Evolutionary conservation across 2,113 vertebrate genomes (phyloP).

Genomic region (Desmodus rotundus): DNA sequence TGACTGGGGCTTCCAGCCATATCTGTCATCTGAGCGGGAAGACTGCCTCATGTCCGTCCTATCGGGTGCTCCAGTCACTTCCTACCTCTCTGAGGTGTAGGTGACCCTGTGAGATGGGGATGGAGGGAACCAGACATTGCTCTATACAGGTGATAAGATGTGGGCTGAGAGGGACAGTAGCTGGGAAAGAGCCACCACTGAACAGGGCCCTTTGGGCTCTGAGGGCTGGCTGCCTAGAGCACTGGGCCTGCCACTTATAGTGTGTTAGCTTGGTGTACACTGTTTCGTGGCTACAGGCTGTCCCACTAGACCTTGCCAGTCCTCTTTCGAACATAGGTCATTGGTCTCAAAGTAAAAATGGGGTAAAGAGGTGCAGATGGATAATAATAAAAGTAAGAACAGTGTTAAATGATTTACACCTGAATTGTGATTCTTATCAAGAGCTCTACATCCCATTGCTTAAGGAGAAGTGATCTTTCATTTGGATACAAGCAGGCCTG

Average conservation of each 20-base stretch:
- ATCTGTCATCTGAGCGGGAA: neutral
- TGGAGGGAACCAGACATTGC: neutral
- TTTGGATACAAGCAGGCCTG: neutral
- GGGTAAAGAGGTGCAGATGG: neutral
- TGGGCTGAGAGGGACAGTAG: neutral
- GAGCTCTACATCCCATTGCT: neutral
- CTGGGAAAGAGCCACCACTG: neutral
- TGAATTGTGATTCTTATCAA: neutral
- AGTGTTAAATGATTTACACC: neutral
- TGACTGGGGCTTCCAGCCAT: neutral
- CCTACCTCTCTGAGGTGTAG: neutral
- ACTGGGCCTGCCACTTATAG: neutral
- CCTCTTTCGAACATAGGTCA: neutral
- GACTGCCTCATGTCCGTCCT: neutral
- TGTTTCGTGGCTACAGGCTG: no score
- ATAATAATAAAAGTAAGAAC: neutral
- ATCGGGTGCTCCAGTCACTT: neutral
- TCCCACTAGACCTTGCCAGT: neutral
- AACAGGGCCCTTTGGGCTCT: neutral
- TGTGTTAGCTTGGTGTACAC: no score
- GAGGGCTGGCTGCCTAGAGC: neutral
- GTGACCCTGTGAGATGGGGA: neutral
- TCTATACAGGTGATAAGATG: neutral
- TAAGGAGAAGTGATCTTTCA: neutral
- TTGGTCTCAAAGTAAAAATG: neutral